Percentiles rank a stretch among this genome's conserved stretches.
phyloP scores from a whole-genome alignment of 1,140 invertebrate species.

The Brachionus koreanus region DNA sequence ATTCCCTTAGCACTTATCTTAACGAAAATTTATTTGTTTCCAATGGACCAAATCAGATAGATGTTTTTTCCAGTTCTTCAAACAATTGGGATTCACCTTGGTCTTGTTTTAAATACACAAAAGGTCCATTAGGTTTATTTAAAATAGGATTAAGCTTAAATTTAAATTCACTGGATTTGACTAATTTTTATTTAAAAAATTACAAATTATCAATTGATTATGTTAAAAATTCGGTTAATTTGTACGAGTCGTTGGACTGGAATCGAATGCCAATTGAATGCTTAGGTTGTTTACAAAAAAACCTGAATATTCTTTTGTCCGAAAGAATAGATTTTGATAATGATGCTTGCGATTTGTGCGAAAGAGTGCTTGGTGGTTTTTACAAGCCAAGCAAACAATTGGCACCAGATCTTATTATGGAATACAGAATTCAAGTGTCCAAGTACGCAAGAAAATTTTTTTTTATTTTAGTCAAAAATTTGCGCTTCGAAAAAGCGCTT shows the following conservation, averaged over 20 bases:
- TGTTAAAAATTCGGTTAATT: constrained; percentile 29
- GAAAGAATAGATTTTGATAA: neutral
- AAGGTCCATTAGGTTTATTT: constrained; percentile 1
- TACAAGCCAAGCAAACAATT: neutral
- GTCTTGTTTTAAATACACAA: constrained; percentile 3
- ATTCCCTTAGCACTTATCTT: neutral
- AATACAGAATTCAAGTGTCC: neutral
- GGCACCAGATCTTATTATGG: neutral
- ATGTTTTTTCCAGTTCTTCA: neutral
- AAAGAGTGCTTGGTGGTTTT: neutral
- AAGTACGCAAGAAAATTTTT: neutral
- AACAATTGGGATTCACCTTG: neutral
- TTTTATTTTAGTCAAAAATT: constrained; percentile 5
- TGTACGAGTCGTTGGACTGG: neutral
- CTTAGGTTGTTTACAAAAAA: constrained; percentile 9
- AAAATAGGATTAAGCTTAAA: neutral
- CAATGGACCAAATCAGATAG: neutral
- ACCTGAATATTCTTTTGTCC: neutral
- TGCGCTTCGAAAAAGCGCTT: neutral
- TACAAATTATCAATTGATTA: neutral
- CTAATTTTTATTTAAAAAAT: constrained; percentile 17
- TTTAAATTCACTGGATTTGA: neutral
- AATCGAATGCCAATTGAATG: neutral
- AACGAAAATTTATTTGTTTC: constrained; percentile 15
- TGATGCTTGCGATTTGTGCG: neutral